Evolutionary conservation across 2,113 vertebrate species (phyloP).

Genomic region (Paraplagusia blochii): DNA sequence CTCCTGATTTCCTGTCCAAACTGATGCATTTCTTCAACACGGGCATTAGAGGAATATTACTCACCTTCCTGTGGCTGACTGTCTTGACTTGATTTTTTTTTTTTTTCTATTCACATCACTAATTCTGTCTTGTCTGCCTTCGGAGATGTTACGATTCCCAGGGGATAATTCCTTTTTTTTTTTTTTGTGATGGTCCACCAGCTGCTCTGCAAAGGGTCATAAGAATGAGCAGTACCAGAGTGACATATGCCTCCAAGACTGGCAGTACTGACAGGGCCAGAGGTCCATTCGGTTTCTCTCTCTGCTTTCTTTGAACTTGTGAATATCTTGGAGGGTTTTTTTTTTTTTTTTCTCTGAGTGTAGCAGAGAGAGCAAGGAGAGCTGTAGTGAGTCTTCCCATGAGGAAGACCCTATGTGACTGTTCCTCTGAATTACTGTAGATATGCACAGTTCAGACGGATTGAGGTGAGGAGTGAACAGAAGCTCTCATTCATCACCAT

Average conservation of each 20-base stretch:
- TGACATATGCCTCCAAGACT: slow-evolving; percentile 41
- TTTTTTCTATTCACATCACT: slow-evolving; percentile 3
- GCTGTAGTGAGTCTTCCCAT: slow-evolving; percentile 19
- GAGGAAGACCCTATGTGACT: slow-evolving; percentile 22
- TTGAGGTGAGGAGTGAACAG: not conserved
- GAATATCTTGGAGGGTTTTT: slow-evolving; percentile 41
- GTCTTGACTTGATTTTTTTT: slow-evolving; percentile 4
- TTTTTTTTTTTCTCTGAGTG: slow-evolving; percentile 36
- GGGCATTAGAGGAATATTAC: slow-evolving; percentile 16
- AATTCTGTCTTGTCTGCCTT: slow-evolving; percentile 33
- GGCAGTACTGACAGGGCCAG: slow-evolving; percentile 31
- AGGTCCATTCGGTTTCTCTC: slow-evolving; percentile 22
- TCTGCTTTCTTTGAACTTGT: slow-evolving; percentile 44
- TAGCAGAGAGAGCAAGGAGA: slow-evolving; percentile 23
- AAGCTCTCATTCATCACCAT: not conserved
- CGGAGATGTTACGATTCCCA: slow-evolving; percentile 29
- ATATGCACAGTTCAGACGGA: not conserved
- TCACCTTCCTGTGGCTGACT: slow-evolving; percentile 10
- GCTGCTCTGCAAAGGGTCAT: slow-evolving; percentile 21
- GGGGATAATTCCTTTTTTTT: slow-evolving; percentile 16
- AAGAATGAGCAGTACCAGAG: slow-evolving; percentile 19
- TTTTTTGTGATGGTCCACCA: slow-evolving; percentile 30
- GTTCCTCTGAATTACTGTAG: slow-evolving; percentile 13
- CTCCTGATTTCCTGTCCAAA: slow-evolving; percentile 30
- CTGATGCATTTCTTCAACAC: slow-evolving; percentile 30